Evolutionary conservation across 1,140 invertebrate genomes (phyloP).

Genomic region (Drosophila setifemur): DNA sequence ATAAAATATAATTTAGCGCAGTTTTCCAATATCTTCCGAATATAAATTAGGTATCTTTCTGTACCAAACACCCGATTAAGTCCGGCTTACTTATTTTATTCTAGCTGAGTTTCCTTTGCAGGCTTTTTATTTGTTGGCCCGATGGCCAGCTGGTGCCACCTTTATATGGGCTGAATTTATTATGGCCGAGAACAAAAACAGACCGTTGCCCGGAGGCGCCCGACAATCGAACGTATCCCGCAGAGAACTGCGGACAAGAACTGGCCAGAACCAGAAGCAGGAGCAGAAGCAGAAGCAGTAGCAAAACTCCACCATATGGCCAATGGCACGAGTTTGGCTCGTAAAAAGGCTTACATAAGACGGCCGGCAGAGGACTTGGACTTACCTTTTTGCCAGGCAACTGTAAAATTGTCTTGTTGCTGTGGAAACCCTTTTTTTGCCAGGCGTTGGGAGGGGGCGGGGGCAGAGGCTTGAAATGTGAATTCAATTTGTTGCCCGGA

Average conservation of each 20-base stretch:
- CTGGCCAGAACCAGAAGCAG: slow-evolving; percentile 14
- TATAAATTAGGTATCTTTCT: slow-evolving; percentile 16
- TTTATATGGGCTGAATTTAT: slow-evolving; percentile 77
- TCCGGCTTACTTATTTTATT: slow-evolving; percentile 39
- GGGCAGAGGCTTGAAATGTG: slow-evolving; percentile 38
- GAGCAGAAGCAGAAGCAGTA: too few species aligned
- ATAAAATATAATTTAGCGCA: too few species aligned
- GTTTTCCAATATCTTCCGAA: too few species aligned
- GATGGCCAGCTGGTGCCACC: slow-evolving; percentile 72
- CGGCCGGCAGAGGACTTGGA: slow-evolving; percentile 12
- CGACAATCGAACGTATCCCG: slow-evolving; percentile 41
- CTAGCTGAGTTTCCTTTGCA: slow-evolving; percentile 57
- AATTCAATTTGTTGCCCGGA: slow-evolving; percentile 66
- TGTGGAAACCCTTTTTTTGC: slow-evolving; percentile 64
- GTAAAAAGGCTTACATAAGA: slow-evolving; percentile 75
- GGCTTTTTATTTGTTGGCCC: slow-evolving; percentile 61
- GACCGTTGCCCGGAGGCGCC: slow-evolving; percentile 37
- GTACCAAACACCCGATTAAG: slow-evolving; percentile 12
- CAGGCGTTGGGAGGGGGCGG: slow-evolving; percentile 18
- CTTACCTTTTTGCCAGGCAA: slow-evolving; percentile 76
- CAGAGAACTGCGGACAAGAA: slow-evolving; percentile 36
- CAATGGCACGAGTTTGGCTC: slow-evolving; percentile 74
- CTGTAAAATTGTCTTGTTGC: slow-evolving; percentile 77
- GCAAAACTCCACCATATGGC: slow-evolving; percentile 74
- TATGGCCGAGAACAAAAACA: slow-evolving; percentile 72